Percentiles rank a stretch among this genome's conserved stretches.
Evolutionary conservation across 2,797 vertebrate species (phyloP).

Genomic region (Cynopterus sphinx): DNA sequence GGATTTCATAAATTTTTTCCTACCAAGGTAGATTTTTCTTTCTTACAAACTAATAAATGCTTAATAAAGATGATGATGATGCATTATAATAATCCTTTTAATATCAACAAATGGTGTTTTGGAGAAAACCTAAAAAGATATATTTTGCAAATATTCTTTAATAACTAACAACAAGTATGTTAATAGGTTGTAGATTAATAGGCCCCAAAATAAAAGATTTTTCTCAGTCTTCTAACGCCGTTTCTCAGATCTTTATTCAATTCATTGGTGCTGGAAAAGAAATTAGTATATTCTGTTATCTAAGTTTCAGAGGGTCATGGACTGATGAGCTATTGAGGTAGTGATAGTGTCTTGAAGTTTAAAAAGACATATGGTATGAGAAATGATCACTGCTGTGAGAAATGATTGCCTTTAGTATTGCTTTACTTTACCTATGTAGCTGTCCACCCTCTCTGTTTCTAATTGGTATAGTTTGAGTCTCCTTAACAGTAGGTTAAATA

Average conservation of each 20-base stretch:
- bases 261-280: neutral
- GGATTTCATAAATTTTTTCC: conserved; percentile 10
- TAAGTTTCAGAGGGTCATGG: neutral
- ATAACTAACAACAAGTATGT: neutral
- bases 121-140: neutral
- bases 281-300: neutral
- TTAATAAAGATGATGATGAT: neutral
- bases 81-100: neutral
- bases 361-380: neutral
- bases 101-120: neutral
- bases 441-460: neutral
- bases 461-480: neutral
- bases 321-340: neutral
- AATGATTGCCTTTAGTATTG: neutral
- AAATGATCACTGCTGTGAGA: neutral
- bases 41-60: neutral
- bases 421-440: neutral
- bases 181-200: neutral
- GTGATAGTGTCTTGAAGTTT: neutral
- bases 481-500: neutral
- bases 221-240: neutral
- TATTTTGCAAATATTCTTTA: neutral
- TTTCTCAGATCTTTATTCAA: neutral
- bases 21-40: neutral
- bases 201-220: neutral